A percentile compares a stretch with the other conserved stretches of the same genome.
phyloP scores from a whole-genome alignment of 2,113 vertebrate genomes.

The Mustelus asterias region DNA sequence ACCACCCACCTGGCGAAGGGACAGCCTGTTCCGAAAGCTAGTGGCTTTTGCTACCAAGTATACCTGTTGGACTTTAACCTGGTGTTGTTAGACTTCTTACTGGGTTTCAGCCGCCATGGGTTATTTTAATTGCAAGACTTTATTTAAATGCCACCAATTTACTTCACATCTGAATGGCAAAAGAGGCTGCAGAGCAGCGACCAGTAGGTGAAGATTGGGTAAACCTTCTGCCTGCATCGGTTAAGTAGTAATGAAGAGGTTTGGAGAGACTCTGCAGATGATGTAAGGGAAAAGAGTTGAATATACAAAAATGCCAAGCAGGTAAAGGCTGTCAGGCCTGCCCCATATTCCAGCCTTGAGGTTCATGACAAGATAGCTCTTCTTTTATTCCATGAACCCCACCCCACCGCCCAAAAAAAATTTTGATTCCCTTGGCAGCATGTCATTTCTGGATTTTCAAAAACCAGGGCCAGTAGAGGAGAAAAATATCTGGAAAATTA shows the following conservation, averaged over 20 bases:
- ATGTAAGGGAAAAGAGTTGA: not conserved
- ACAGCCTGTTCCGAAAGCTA: no score
- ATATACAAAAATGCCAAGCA: not conserved
- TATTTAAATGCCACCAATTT: not conserved
- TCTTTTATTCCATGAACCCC: no score
- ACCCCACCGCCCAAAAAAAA: not conserved
- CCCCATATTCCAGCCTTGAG: not conserved
- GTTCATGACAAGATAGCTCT: not conserved
- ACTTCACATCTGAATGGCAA: not conserved
- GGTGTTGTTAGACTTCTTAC: no score
- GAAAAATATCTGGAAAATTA: no score
- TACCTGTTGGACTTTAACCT: no score
- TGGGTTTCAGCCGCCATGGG: not conserved
- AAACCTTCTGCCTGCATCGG: not conserved
- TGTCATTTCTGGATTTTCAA: not conserved
- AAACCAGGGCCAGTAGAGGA: not conserved
- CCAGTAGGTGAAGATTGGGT: not conserved
- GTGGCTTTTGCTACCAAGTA: no score
- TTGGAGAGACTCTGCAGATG: not conserved
- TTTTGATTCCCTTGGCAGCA: not conserved
- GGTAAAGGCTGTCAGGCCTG: not conserved
- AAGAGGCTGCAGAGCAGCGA: not conserved
- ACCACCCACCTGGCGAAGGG: no score
- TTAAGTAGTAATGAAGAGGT: not conserved
- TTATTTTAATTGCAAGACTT: not conserved